phyloP scores from a whole-genome alignment of 2,888 invertebrate genomes.

The Dryadula phaetusa region DNA sequence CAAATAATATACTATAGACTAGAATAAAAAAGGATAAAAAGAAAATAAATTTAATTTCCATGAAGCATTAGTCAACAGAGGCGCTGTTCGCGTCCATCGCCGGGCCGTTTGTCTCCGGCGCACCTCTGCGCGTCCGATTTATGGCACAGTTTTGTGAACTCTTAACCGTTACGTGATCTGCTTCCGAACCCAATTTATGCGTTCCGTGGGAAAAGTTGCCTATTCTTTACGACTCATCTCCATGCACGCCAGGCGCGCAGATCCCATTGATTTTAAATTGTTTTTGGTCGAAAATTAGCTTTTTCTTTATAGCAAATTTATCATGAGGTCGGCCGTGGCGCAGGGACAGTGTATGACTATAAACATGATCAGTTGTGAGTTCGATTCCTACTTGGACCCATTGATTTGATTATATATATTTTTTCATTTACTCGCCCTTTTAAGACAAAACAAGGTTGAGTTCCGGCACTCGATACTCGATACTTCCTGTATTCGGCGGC shows the following conservation, averaged over 20 bases:
- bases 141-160: conserved; percentile 84
- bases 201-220: conserved; percentile 80
- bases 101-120: conserved; percentile 82
- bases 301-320: neutral
- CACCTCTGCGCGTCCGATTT: conserved; percentile 83
- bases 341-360: no score
- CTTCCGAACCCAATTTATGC: conserved; percentile 84
- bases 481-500: no score
- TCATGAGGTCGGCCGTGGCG: no score
- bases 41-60: neutral
- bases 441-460: no score
- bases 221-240: conserved; percentile 80
- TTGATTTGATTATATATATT: no score
- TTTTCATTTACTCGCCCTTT: no score
- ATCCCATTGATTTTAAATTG: conserved; percentile 45
- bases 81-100: conserved; percentile 53
- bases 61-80: conserved; percentile 45
- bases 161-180: conserved; percentile 84
- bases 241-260: conserved; percentile 54
- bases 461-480: no score
- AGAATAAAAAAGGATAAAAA: neutral
- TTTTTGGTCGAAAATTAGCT: conserved; percentile 25
- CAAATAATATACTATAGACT: neutral
- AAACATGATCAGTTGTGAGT: no score
- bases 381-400: no score